Evolutionary conservation across 1,140 invertebrate genomes (phyloP), one percentile per base, ranked within the genome.

Genomic region (Amphibalanus amphitrite): DNA sequence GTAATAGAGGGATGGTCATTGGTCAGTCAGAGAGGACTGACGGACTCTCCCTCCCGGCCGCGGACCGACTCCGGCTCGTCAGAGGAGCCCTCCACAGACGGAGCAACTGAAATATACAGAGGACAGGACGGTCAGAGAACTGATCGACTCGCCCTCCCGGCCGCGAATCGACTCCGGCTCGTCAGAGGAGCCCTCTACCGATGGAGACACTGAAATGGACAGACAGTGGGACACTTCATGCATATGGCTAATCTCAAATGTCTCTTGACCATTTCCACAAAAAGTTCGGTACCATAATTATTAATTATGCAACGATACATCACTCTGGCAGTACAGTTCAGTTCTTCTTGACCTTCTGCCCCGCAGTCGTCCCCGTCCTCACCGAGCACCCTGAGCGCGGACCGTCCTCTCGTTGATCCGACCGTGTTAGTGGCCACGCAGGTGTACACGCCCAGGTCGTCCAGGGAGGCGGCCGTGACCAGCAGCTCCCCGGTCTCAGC

Each of bases 371-470:
- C 72, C 71, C 71, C 64, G 70, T 72, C 8, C 72, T 67, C 10
- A 74, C 70, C 8, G 69, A 69, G 69, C 70, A 74, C 40, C 72
- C 71, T 59, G 47, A 59, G 47, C 10, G 17, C 47, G 13, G 47
- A 13, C 47, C 47, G 47, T 6, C 47, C 47, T 28, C 74, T 69
- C 40, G 74, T 75, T 28, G 69, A 70, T n/a, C 79, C 79, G 28
- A 75, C 75, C 29, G 70, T 72, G 73, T 78, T 80, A 8, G 75
- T 74, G 28, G 81, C 84, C 28, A 80, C 72, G 75, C 84, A 85
- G 10, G 77, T 80, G 75, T 84, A 85, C 17, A 73, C 74, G 13
- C 79, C 83, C 67, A 78, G 75, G 70, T 83, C 80, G 67, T 74
- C 74, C 28, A 79, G 74, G 69, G 77, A 74, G 10, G 80, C 79